phyloP scores from a whole-genome alignment of 2,888 invertebrate genomes.

The Nemoura dubitans region DNA sequence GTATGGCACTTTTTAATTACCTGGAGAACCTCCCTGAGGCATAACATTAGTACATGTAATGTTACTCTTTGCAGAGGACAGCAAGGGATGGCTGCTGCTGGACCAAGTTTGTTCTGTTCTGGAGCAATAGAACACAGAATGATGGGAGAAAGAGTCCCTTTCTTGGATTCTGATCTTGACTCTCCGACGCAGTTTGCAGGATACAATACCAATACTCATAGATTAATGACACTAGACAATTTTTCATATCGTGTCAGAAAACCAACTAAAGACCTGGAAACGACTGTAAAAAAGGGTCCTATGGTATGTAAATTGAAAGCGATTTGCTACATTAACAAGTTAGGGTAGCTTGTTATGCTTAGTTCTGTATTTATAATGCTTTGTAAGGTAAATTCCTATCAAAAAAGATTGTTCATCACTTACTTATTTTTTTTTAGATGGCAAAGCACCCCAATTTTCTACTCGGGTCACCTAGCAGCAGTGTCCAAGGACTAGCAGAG shows the following conservation, averaged over 20 bases:
- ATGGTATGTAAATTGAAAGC: conserved; percentile 4
- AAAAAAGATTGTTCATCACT: too few relatives aligned
- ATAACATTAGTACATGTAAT: too few relatives aligned
- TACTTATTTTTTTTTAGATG: not conserved
- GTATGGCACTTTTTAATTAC: too few relatives aligned
- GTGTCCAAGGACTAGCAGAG: conserved; percentile 17
- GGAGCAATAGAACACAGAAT: not conserved
- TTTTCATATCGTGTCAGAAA: conserved; percentile 17
- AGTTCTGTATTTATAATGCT: too few relatives aligned
- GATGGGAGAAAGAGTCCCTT: not conserved
- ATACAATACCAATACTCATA: not conserved
- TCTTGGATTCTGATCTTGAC: not conserved
- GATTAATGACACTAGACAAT: not conserved
- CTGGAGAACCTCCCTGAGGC: too few relatives aligned
- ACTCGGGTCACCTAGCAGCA: not conserved
- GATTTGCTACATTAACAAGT: too few relatives aligned
- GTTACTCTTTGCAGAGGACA: not conserved
- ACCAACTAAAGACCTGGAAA: not conserved
- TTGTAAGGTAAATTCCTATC: too few relatives aligned
- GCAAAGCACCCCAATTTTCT: not conserved
- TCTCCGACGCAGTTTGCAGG: not conserved
- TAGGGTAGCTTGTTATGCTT: too few relatives aligned
- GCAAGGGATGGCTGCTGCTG: conserved; percentile 7
- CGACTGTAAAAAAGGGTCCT: not conserved
- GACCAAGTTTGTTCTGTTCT: not conserved